Evolutionary conservation across 2,113 vertebrate species (phyloP).

Genomic region (Calonectris borealis): DNA sequence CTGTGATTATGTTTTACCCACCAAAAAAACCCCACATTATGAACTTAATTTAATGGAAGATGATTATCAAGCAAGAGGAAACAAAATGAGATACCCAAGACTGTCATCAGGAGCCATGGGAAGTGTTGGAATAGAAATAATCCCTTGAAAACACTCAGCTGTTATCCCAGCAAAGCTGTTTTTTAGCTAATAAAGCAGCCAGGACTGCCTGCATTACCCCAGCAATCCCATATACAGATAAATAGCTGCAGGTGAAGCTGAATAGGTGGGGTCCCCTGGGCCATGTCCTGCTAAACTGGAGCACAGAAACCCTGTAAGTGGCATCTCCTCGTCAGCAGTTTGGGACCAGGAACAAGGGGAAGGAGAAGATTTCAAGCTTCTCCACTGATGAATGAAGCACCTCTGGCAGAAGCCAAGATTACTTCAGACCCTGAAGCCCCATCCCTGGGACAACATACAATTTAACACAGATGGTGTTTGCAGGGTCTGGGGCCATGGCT

Average conservation of each 20-base stretch:
- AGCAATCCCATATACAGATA: background rate
- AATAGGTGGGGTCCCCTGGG: background rate
- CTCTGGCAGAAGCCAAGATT: background rate
- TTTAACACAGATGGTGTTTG: background rate
- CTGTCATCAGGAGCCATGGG: background rate
- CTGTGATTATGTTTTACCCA: background rate
- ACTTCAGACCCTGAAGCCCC: background rate
- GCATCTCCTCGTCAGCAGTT: background rate
- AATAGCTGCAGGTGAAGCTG: background rate
- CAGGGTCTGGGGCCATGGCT: background rate
- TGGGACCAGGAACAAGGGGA: background rate
- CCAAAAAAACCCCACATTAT: fast-evolving
- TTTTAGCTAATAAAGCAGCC: background rate
- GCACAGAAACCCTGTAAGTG: background rate
- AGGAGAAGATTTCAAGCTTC: background rate
- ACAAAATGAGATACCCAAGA: background rate
- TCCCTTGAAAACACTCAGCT: background rate
- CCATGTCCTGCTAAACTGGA: background rate
- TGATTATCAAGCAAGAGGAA: background rate
- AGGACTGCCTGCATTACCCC: background rate
- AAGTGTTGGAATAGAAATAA: background rate
- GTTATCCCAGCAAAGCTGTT: background rate
- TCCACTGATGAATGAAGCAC: background rate
- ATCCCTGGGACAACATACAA: background rate
- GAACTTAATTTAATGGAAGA: background rate